Evolutionary conservation across 1,140 invertebrate species (phyloP), one percentile per base, ranked within the genome.

Genomic region (Vollenhovia emeryi): DNA sequence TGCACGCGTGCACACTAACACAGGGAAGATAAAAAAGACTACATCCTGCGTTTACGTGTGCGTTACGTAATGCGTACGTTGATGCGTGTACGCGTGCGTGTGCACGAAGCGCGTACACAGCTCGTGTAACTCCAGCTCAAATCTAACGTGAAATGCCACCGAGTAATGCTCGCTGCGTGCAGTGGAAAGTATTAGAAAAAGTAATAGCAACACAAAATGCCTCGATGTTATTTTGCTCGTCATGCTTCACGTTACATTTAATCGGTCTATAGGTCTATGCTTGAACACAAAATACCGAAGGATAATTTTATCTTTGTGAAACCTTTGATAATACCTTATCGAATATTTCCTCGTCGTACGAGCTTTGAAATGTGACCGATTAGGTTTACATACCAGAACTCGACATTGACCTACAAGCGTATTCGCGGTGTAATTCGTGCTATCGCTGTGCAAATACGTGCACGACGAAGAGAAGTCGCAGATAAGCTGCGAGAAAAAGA

Each of bases 31-130:
- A 82, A 82, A 82, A n/a, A 82, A 82, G 50, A 60, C 50, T 4
- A 73, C 50, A 82, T 82, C 78, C 78, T 82, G 78, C 78, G 36
- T 80, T 80, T 71, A 80, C 48, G 36, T 30, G n/a, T 43, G 27
- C 21, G n/a, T 82, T 82, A 73, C 50, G 36, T 82, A 82, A 82
- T 33, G 33, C 13, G 21, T 24, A 55, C 36, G 2, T 2, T 15
- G 24, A 55, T 71, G 36, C 43, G 27, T 62, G n/a, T 15, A 24
- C 18, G 78, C 50, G 64, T 62, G 36, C 24, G 45, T 13, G 78
- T 57, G 36, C 78, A 33, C 15, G 78, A 24, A 36, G 33, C 50
- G 43, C 66, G 36, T 80, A 40, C 27, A 40, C 18, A 6, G 45
- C 21, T 43, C 55, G 36, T n/a, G n/a, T n/a, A n/a, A n/a, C n/a